Evolutionary conservation across 2,113 vertebrate species (phyloP).

Genomic region (Turnix velox): DNA sequence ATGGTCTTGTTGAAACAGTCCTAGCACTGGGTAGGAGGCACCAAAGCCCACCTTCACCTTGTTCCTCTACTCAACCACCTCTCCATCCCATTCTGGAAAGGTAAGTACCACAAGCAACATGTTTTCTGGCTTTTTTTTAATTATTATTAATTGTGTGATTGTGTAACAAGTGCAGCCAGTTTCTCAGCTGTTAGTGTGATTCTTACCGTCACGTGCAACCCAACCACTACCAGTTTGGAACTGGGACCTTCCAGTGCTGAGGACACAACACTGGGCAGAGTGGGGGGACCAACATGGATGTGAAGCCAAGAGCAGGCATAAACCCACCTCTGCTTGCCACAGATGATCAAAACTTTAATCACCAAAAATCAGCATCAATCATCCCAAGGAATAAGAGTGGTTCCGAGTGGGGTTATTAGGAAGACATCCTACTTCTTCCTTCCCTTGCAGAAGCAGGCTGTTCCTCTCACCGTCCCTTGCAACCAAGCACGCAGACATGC

Average conservation of each 20-base stretch:
- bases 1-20: rapidly evolving
- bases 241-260: neutral
- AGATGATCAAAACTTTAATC: neutral
- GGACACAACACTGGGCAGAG: neutral
- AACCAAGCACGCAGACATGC: slow-evolving; percentile 32
- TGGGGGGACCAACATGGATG: neutral
- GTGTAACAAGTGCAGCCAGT: neutral
- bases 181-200: neutral
- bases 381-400: neutral
- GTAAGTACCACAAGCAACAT: neutral
- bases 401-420: neutral
- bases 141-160: neutral
- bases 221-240: neutral
- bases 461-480: neutral
- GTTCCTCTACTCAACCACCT: neutral
- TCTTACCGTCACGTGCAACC: rapidly evolving
- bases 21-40: neutral
- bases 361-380: neutral
- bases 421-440: neutral
- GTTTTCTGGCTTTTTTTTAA: neutral
- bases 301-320: neutral
- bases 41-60: neutral
- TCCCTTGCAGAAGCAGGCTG: neutral
- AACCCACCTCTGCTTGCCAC: neutral
- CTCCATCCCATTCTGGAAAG: no score